These are phyloP conservation scores for Amyelois transitella DNA, from an alignment of 1,140 invertebrate species.

Conservation along the genomic window DNA sequence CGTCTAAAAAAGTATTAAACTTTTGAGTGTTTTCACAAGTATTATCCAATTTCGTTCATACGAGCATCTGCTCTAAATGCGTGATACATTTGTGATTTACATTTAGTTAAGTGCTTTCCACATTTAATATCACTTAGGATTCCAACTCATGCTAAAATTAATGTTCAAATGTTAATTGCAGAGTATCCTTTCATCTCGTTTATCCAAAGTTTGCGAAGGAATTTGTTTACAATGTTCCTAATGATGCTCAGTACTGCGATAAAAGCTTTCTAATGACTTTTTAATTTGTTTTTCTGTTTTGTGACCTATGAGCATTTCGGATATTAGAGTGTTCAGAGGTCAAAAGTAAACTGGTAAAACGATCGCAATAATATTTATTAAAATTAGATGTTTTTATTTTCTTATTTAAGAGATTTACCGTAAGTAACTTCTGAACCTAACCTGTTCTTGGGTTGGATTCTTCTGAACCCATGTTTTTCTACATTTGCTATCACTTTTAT, in stretches of 20 bases:
- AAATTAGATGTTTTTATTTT: no score
- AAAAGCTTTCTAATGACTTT: constrained; percentile 24
- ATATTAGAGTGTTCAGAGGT: constrained; percentile 18
- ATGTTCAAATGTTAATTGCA: constrained; percentile 29
- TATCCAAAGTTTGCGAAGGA: constrained; percentile 21
- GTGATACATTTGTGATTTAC: background rate
- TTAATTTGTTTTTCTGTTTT: constrained; percentile 21
- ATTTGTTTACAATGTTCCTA: constrained; percentile 34
- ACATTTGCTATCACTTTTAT: no score
- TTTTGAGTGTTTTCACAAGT: no score
- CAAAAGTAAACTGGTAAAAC: constrained; percentile 11
- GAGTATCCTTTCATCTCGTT: constrained; percentile 29
- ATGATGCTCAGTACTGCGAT: constrained; percentile 23
- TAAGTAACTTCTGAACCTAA: no score
- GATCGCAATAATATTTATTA: no score
- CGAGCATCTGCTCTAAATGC: background rate
- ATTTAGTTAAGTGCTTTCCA: background rate
- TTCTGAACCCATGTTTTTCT: no score
- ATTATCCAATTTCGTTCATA: no score
- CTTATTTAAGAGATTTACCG: no score
- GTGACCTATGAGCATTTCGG: constrained; percentile 2
- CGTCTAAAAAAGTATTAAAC: no score
- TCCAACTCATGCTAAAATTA: constrained; percentile 15
- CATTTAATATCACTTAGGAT: constrained; percentile 15
- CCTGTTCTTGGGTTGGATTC: no score